These are phyloP conservation scores for Drosophila anomalata DNA, from an alignment of 2,888 invertebrate genomes.

Conservation along the genomic window DNA sequence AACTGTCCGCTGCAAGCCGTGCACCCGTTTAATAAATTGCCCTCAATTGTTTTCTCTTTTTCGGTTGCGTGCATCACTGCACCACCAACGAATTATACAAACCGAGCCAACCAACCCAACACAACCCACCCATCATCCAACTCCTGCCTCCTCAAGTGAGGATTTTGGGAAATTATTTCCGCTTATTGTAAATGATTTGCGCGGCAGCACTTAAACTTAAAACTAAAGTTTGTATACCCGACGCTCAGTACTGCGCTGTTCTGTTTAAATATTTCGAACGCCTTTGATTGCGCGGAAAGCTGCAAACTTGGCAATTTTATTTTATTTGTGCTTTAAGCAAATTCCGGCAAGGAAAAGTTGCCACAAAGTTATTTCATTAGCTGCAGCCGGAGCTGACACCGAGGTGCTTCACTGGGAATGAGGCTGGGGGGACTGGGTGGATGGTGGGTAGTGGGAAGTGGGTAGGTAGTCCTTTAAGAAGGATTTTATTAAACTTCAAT, in stretches of 20 bases:
- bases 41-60: conserved; percentile 38
- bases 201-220: conserved; percentile 25
- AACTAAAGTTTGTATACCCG: conserved; percentile 31
- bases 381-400: conserved; percentile 31
- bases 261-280: conserved; percentile 29
- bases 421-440: neutral
- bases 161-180: conserved; percentile 39
- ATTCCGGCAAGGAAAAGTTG: conserved; percentile 48
- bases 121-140: neutral
- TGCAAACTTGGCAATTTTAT: conserved; percentile 46
- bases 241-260: neutral
- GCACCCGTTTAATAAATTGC: conserved; percentile 43
- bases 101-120: conserved; percentile 2
- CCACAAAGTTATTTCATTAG: conserved; percentile 62
- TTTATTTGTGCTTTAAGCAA: conserved; percentile 53
- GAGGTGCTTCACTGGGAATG: neutral
- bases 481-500: conserved; percentile 52
- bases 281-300: conserved; percentile 38
- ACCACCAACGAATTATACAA: conserved; percentile 10
- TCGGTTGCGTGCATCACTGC: conserved; percentile 37
- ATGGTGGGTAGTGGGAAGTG: neutral
- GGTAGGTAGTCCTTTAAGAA: conserved; percentile 29
- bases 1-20: conserved; percentile 26
- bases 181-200: conserved; percentile 41
- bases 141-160: neutral